Conservation (phyloP, 2,113 vertebrate species). For the Cyprinodon tularosa region DNA sequence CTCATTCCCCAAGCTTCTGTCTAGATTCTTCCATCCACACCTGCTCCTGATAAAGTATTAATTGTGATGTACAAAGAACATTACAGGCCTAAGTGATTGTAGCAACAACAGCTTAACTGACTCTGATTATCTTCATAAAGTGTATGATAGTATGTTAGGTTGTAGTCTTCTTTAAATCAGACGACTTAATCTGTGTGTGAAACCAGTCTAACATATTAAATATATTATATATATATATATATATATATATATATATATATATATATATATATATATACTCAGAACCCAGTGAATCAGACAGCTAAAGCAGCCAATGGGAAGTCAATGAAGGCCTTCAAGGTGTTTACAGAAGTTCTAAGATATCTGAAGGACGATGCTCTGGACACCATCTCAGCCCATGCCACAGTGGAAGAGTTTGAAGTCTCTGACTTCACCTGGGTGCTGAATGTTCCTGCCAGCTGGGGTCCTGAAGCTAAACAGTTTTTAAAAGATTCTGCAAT, state of each 20-base stretch:
- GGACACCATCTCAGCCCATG: background rate
- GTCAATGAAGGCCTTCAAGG: background rate
- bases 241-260: no score
- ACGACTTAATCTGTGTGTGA: background rate
- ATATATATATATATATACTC: no score
- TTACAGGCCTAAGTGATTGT: no score
- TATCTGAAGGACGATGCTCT: background rate
- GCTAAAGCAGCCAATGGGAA: background rate
- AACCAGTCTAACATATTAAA: no score
- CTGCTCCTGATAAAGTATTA: no score
- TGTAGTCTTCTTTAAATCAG: background rate
- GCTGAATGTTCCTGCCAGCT: slow-evolving; percentile 63
- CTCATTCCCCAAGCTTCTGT: no score
- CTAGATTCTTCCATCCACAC: no score
- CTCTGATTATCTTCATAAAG: no score
- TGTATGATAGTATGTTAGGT: no score
- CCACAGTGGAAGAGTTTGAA: fast-evolving
- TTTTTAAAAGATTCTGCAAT: slow-evolving; percentile 65
- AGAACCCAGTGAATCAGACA: background rate
- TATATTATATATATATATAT: no score
- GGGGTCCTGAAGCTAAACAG: slow-evolving; percentile 57
- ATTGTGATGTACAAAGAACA: no score
- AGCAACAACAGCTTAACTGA: no score
- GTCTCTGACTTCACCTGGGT: slow-evolving; percentile 69
- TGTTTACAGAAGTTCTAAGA: background rate